Base-by-base conservation (phyloP, 1,140 invertebrate species). In the Coelopa frigida region DNA sequence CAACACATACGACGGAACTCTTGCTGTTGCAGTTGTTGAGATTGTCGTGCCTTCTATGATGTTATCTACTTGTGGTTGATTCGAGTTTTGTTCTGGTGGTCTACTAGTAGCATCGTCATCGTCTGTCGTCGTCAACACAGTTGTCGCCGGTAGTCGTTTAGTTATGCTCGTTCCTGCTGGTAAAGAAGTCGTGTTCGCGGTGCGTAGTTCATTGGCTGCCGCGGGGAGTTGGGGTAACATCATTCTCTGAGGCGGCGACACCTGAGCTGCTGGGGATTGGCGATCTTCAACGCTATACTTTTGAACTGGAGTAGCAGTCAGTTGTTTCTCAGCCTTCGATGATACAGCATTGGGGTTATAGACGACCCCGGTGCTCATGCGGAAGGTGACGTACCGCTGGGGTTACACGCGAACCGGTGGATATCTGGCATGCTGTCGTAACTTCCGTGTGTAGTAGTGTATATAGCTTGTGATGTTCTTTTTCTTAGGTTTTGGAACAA, bases 81-180 rank as follows among this genome's bases (percentile, higher is more conserved):
- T 26, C 22, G 11, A 36, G 39, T 24, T 31, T 33, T 36, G 39
- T 24, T 26, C 20, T 48, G 11, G 32, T 43, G 10, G 17, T n/a
- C 7, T 27, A 21, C 14, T 20, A 2, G 31, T 17, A 17, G 20
- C 31, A n/a, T n/a, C n/a, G n/a, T n/a, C n/a, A n/a, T n/a, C n/a
- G n/a, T n/a, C n/a, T 22, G 27, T 10, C 24, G 38, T 23, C 18
- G 7, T 24, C 14, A 49, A 26, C 4, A 44, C 29, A 8, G 46
- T 24, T 17, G 38, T 23, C 8, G 5, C 31, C 8, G 40, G 24
- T 5, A 60, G 54, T 38, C 58, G 61, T 41, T 65, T 66, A 3
- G 62, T 62, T 26, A 66, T 36, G 33, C 65, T 66, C n/a, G 62
- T 53, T 33, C 62, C 62, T 1, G 62, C 32, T 33, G 62, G 53